These are phyloP conservation scores for Oligia strigilis DNA, from an alignment of 2,888 invertebrate species.

Conservation along the genomic window DNA sequence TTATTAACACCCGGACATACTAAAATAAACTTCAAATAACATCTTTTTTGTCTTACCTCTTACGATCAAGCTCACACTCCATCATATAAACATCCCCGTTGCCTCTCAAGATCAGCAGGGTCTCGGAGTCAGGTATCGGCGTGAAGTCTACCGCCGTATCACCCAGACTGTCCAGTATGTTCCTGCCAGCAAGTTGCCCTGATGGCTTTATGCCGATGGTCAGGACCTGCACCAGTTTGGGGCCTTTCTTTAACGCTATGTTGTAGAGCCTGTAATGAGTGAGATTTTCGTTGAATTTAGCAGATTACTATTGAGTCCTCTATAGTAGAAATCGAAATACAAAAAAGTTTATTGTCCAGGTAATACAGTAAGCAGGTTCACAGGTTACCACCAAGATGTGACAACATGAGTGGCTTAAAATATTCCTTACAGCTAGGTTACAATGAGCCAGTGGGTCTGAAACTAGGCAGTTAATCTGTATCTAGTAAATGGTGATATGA, in stretches of 20 bases:
- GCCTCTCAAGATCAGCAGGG: slow-evolving; percentile 94
- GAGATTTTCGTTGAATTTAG: background rate
- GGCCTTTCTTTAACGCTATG: slow-evolving; percentile 82
- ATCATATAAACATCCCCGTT: slow-evolving; percentile 95
- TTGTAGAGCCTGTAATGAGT: slow-evolving; percentile 85
- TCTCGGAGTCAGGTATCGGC: slow-evolving; percentile 77
- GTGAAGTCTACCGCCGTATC: slow-evolving; percentile 97
- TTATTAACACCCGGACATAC: background rate
- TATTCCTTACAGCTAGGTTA: too few species aligned
- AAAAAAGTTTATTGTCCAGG: background rate
- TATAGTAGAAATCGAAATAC: background rate
- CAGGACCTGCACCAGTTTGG: slow-evolving; percentile 82
- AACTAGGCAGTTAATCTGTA: too few species aligned
- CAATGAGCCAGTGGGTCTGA: too few species aligned
- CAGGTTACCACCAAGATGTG: too few species aligned
- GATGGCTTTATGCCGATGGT: slow-evolving; percentile 84
- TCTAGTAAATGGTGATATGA: too few species aligned
- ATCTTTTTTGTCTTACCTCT: slow-evolving; percentile 70
- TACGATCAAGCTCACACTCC: slow-evolving; percentile 79
- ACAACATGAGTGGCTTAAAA: too few species aligned
- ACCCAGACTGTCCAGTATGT: slow-evolving; percentile 92
- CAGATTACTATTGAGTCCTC: background rate
- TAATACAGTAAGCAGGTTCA: too few species aligned
- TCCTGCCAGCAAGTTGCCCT: slow-evolving; percentile 85
- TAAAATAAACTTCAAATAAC: background rate